Evolutionary conservation across 92 coral and sea anemone genomes (phyloP).

Genomic region (Zoanthus sansibaricus): DNA sequence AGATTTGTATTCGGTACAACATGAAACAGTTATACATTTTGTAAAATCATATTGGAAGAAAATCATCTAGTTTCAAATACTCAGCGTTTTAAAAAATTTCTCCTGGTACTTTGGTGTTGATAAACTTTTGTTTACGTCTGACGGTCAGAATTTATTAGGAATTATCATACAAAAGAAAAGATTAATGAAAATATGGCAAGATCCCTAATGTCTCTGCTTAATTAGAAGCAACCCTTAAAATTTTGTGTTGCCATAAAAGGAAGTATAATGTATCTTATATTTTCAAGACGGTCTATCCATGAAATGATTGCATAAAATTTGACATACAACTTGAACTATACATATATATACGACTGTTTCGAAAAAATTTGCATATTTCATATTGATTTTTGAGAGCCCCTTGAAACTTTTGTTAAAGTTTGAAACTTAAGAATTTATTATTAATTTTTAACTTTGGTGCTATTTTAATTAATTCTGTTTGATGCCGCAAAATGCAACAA

Average conservation of each 20-base stretch:
- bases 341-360: neutral
- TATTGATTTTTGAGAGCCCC: neutral
- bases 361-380: constrained; percentile 23
- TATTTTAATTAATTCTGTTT: neutral
- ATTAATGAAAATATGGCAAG: neutral
- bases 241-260: neutral
- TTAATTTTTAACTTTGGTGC: neutral
- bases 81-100: neutral
- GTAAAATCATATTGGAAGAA: neutral
- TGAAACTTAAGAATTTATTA: neutral
- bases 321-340: neutral
- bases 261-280: neutral
- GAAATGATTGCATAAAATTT: neutral
- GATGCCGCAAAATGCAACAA: neutral
- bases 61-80: neutral
- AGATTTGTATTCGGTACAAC: neutral
- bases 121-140: constrained; percentile 36
- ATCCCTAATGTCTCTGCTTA: neutral
- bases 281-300: neutral
- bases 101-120: neutral
- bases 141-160: neutral
- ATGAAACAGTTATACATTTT: neutral
- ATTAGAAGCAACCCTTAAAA: neutral
- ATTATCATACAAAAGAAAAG: neutral
- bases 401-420: constrained; percentile 7